Base-by-base conservation (phyloP, 2,113 vertebrate genomes). In the Chaetops frenatus region DNA sequence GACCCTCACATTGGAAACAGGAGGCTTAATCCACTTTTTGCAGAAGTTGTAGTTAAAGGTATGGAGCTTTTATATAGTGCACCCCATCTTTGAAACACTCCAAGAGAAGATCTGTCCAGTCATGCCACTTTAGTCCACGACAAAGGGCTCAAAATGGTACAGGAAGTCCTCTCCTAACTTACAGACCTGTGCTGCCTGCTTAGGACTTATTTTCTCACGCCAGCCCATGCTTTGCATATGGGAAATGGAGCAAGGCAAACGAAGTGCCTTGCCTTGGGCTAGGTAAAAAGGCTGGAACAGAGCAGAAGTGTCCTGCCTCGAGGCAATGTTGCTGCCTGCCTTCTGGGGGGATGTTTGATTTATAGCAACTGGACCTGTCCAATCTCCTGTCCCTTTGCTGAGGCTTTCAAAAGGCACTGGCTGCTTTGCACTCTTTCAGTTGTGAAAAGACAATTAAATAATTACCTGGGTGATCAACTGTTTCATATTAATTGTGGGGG, bases 111-210 rank as follows among this genome's bases (percentile, higher is more conserved):
- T 15, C 12, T 45, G 1, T 12, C 25, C 7, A 7, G 31, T 29
- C 38, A 15, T 7, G 4, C 4, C 72, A 15, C 6, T 71, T 45
- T 28, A n/a, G 15, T 29, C 29, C 35, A 56, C 35, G 17, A 28
- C 22, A 76, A 33, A 67, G 18, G 28, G 31, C 64, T 67, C 29
- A 12, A 31, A 53, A 15, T 16, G 45, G 15, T 1, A 4, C 47
- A 17, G 4, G 1, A 16, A 50, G 15, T 45, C 19, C 21, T 24
- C 31, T 78, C 40, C 70, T 8, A 28, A 36, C 12, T 62, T 7
- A 31, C 0, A 42, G 14, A 53, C 33, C 29, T 58, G 7, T 4
- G 5, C 7, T 14, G 4, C 0, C 2, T 19, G 36, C 22, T 69
- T 7, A 56, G 74, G 71, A 40, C 6, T 66, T 16, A 14, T 9